Conservation (phyloP, 1,140 invertebrate species). For the Rhynchophorus ferrugineus region DNA sequence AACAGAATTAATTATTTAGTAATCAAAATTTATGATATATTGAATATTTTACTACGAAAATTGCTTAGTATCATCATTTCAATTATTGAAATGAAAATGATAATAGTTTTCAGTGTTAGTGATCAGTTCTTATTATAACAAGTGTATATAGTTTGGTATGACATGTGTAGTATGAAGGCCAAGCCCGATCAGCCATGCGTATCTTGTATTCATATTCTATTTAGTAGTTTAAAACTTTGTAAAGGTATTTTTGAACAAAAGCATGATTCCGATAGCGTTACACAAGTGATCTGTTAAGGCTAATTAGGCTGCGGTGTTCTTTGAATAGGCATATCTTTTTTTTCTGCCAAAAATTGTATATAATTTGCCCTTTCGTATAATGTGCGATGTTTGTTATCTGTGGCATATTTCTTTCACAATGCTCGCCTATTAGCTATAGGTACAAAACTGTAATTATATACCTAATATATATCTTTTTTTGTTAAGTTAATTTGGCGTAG, state of each 20-base stretch:
- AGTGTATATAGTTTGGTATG: constrained; percentile 12
- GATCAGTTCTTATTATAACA: constrained; percentile 7
- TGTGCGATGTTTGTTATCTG: no score
- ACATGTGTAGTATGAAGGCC: constrained; percentile 8
- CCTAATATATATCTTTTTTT: no score
- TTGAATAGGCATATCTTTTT: background rate
- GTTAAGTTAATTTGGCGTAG: no score
- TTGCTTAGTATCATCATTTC: no score
- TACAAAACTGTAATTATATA: no score
- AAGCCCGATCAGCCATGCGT: constrained; percentile 6
- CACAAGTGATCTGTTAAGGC: background rate
- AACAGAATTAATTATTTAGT: no score
- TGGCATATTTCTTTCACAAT: no score
- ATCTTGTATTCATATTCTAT: constrained; percentile 7
- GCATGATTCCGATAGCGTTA: background rate
- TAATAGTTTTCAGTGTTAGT: background rate
- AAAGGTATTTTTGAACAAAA: background rate
- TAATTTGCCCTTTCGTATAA: background rate
- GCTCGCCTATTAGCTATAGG: no score
- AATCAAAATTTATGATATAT: no score
- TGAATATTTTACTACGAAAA: no score
- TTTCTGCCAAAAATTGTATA: background rate
- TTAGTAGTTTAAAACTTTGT: constrained; percentile 6
- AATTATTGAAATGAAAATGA: background rate
- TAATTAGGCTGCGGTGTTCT: background rate